Base-by-base conservation (phyloP, 2,113 vertebrate genomes). In the Cacatua alba region DNA sequence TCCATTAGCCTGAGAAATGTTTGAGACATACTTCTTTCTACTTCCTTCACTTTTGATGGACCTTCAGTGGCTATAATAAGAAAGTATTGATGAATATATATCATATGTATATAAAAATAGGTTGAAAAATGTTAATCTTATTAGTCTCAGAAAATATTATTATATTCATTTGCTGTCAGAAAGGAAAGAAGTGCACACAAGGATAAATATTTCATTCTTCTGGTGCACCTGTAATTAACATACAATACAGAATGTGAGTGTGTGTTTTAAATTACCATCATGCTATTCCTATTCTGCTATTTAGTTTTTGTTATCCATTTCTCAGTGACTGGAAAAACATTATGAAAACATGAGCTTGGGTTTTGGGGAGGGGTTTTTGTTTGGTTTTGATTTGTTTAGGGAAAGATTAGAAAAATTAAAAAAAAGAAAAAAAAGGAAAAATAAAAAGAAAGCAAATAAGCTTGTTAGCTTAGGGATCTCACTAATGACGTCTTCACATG, bases 201-300 rank as follows among this genome's bases (percentile, higher is more conserved):
- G 12, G 46, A 75, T 91, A 82, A 92, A 92, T 79, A 87, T 78
- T 97, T 86, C 46, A 91, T 93, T 82, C 26, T 62, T 88, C 51
- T 2, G 0, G 5, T 72, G 13, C 29, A 91, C 19, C 33, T 68
- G 39, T 39, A 87, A 82, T 64, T 78, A 89, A 89, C 92, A 82
- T 28, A 67, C 74, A 80, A 75, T 44, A 55, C 15, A 46, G 55
- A 74, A 55, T 4, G 0, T 5, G 82, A 53, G 79, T 37, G 17
- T 37, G 21, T 78, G 19, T 24, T 84, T 91, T 55, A 78, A 86
- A 88, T 84, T 78, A 79, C 17, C 10, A 19, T 64, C 24, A n/a
- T 57, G 20, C 20, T 57, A n/a, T n/a, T n/a, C 31, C 31, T 57
- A 57, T n/a, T 59, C 31, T 21, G n/a, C 33, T 59, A 9, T 59